Evolutionary conservation across 2,888 invertebrate species (phyloP).

Genomic region (Drosophila birchii): DNA sequence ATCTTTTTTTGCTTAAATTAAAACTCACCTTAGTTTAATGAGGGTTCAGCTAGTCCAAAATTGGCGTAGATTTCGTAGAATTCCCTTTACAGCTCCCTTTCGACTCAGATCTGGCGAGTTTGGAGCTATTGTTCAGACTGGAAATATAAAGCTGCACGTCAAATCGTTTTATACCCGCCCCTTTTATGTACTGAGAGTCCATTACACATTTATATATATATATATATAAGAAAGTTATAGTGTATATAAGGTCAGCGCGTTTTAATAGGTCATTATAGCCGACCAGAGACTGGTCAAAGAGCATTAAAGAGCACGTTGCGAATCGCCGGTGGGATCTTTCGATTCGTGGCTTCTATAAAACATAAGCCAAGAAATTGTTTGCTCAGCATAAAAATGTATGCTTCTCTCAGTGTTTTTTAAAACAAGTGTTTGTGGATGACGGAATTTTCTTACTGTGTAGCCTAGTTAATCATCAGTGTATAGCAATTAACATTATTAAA

Average conservation of each 20-base stretch:
- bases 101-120: constrained; percentile 44
- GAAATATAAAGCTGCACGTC: constrained; percentile 61
- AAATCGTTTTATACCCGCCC: constrained; percentile 64
- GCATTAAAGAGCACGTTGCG: constrained; percentile 42
- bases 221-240: constrained; percentile 29
- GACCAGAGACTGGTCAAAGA: constrained; percentile 25
- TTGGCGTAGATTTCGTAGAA: background rate
- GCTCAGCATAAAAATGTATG: constrained; percentile 14
- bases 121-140: constrained; percentile 56
- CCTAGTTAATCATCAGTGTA: constrained; percentile 25
- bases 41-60: constrained; percentile 46
- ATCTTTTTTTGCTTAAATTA: background rate
- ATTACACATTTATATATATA: constrained; percentile 20
- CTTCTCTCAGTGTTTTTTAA: background rate
- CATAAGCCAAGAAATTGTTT: constrained; percentile 24
- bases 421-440: background rate
- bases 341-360: constrained; percentile 21
- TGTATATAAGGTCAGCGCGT: constrained; percentile 39
- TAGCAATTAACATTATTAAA: constrained; percentile 33
- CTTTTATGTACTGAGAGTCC: constrained; percentile 36
- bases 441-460: constrained; percentile 21
- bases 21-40: constrained; percentile 56
- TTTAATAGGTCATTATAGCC: constrained; percentile 51
- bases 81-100: constrained; percentile 28
- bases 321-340: constrained; percentile 21